Base-by-base conservation (phyloP, 2,113 vertebrate genomes). In the Marmota flaviventris region DNA sequence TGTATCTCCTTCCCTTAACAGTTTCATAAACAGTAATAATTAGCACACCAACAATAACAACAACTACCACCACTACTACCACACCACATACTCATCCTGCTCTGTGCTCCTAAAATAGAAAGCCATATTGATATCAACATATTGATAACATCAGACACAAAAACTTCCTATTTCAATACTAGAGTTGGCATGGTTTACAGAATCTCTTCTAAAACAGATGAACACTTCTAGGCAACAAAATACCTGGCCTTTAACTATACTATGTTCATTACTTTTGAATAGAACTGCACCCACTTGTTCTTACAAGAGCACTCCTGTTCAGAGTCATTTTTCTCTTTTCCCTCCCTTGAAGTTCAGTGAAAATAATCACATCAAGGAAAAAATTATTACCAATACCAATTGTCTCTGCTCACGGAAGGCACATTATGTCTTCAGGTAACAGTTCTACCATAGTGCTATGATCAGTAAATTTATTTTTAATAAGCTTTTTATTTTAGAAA, bases 341-440 rank as follows among this genome's bases (percentile, higher is more conserved):
- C 97, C 93, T 89, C 96, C 94, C 94, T 98, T 98, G 98, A 98
- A 98, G 97, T 69, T 96, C 91, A 97, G 97, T 97, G 97, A 98
- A 98, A 97, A 98, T 97, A 98, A 98, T 96, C 97, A 94, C 97
- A 98, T 98, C 97, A 98, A 98, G 96, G 97, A 97, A 98, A 90
- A 98, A 98, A 97, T 97, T 98, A 98, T 97, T 98, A 98, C 97
- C 98, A 94, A 98, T 98, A 98, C 95, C 97, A 98, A 98, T 98
- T 97, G 96, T 95, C 91, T 98, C 97, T 98, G 96, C 90, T 98
- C 98, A 98, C 96, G 97, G 98, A 92, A 98, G 97, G 98, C 97
- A 97, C 75, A 97, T 91, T n/a, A n/a, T n/a, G n/a, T 98, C 97
- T 98, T 97, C 51, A 98, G 97, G 97, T 96, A 98, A 98, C 95